Base-by-base conservation (phyloP, 2,113 vertebrate genomes). In the Puntigrus tetrazona region DNA sequence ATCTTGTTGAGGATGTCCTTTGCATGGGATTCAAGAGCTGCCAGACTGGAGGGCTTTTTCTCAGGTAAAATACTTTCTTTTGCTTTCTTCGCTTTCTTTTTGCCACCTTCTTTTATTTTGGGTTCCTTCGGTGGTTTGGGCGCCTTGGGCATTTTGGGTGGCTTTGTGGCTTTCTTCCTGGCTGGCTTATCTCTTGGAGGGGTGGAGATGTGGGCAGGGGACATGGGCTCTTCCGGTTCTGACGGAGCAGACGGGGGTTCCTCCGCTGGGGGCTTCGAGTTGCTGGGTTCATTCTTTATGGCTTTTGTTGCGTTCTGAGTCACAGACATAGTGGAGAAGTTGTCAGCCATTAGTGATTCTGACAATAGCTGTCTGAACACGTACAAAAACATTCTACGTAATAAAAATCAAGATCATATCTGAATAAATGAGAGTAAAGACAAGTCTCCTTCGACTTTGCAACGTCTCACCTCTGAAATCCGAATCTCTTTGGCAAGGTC, bases 401-500 rank as follows among this genome's bases (percentile, higher is more conserved):
- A 29, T 25, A 50, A 74, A 74, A 47, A 43, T 74, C 36, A 25
- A 72, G 69, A 72, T 43, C 11, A 72, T 38, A 43, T 72, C 20
- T 14, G 20, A 47, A 50, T 74, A 47, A 18, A 74, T 27, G 16
- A 29, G 11, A 69, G 18, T 10, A 69, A 69, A 69, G 31, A 22
- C 31, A 34, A 67, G 38, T 73, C 38, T 73, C 20, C 38, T 43
- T 43, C 11, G 22, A 27, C 70, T 45, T 16, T 5, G 69, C 18
- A 31, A 63, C 7, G 75, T 90, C 92, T 84, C 91, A 99, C 98
- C 96, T 99, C 98, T 83, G 96, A 97, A 92, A 98, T 94, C 93
- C 97, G 93, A 93, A 99, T 99, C 95, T 99, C 97, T 96, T 95
- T 98, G 95, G 98, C 97, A 89, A 99, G 96, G 92, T 99, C 97